Base-by-base conservation (phyloP, 2,888 invertebrate genomes). In the Listrodromus nycthemerus region DNA sequence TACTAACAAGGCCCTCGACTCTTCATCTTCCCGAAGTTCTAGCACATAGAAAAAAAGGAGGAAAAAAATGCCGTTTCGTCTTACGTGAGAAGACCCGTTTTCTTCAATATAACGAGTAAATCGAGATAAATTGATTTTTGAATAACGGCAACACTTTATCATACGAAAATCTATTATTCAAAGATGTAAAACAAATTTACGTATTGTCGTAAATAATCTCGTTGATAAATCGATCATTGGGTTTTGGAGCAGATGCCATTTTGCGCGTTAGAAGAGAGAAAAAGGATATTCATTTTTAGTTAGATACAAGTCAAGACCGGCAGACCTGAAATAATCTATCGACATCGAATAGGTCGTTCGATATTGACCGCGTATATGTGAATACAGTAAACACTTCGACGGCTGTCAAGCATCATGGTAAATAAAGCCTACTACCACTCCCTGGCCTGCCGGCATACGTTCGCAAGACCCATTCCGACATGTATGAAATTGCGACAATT, bases 361-460 rank as follows among this genome's bases (percentile, higher is more conserved):
- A 65, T 65, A 61, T 30, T n/a, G 5, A 1, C 6, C 6, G 61
- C 10, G 61, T 50, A 21, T 45, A 69, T 52, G 24, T 41, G 27
- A 21, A 45, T 71, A 48, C 75, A 45, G 66, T 71, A 75, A 66
- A 77, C 50, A 45, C 76, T 66, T 73, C 75, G 76, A 67, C 76
- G 80, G 50, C 61, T 76, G 50, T 74, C 70, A 75, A 41, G 48
- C 75, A 74, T 80, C 83, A 80, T 61, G 61, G 76, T 73, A 76
- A 80, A 73, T 76, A 76, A 80, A 83, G 76, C 80, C 80, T 83
- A 80, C 67, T 80, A 65, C 45, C 65, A 61, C 21, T 30, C 30
- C 21, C 30, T 21, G 50, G 50, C 41, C 61, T 58, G 76, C 67
- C 50, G 76, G 71, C 77, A 77, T 76, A 67, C 75, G 66, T 71